Percentiles rank a stretch among this genome's conserved stretches.
Evolutionary conservation across 2,888 invertebrate species (phyloP).

Genomic region (Sialis fuliginosa): DNA sequence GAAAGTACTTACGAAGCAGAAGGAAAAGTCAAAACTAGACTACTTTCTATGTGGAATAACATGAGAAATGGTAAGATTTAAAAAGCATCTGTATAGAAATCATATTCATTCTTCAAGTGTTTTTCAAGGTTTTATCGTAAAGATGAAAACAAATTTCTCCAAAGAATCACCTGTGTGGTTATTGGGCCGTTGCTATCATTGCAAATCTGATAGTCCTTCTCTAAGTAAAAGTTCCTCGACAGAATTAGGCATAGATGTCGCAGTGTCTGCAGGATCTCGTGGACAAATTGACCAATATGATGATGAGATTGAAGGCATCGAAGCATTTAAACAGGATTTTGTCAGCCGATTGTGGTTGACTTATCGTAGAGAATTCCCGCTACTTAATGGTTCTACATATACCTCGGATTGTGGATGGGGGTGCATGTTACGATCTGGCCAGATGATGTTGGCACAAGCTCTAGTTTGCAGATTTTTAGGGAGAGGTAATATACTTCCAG

Average conservation of each 20-base stretch:
- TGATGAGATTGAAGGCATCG: conserved; percentile 38
- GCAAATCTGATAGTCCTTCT: conserved; percentile 30
- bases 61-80: conserved; percentile 56
- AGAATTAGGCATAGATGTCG: conserved; percentile 40
- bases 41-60: conserved; percentile 83
- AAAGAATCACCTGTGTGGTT: conserved; percentile 81
- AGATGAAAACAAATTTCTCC: conserved; percentile 57
- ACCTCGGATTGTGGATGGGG: conserved; percentile 94
- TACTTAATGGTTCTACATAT: conserved; percentile 58
- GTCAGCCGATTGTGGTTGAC: conserved; percentile 74
- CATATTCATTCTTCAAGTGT: conserved; percentile 6
- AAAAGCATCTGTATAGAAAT: neutral
- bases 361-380: conserved; percentile 71
- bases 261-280: conserved; percentile 26
- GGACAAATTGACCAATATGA: conserved; percentile 24
- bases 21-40: conserved; percentile 63
- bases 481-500: conserved; percentile 32
- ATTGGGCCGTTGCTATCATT: conserved; percentile 66
- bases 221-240: conserved; percentile 25
- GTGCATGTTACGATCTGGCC: conserved; percentile 74
- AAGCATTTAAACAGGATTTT: conserved; percentile 72
- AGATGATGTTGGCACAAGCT: conserved; percentile 84
- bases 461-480: conserved; percentile 69
- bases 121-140: conserved; percentile 49
- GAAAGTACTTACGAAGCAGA: conserved; percentile 33